phyloP scores from a whole-genome alignment of 2,113 vertebrate species.

The Leptobrachium ailaonicum region DNA sequence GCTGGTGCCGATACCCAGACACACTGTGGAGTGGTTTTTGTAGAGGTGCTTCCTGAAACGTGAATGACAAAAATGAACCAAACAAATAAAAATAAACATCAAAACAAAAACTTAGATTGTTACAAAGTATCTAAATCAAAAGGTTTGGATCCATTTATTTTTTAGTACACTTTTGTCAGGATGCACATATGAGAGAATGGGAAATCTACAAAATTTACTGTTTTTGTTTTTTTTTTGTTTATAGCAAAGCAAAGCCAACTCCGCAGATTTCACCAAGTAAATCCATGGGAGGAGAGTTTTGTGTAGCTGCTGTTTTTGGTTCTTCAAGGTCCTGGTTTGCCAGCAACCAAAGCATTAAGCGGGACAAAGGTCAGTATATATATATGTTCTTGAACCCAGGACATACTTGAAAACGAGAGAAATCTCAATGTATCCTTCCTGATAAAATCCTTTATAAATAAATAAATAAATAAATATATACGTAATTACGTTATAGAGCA shows the following conservation, averaged over 20 bases:
- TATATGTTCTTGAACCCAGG: no score
- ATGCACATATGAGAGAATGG: not conserved
- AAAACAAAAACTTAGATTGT: no score
- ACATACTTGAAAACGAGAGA: no score
- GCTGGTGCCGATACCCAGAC: no score
- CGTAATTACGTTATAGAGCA: no score
- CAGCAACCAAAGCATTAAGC: slow-evolving; percentile 88
- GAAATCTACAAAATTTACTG: not conserved
- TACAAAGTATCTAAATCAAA: not conserved
- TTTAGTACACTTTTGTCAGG: not conserved
- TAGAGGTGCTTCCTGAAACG: no score
- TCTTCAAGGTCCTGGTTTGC: slow-evolving; percentile 94
- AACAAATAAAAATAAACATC: no score
- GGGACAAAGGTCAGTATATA: slow-evolving; percentile 88
- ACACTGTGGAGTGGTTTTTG: no score
- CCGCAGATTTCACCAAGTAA: slow-evolving; percentile 98
- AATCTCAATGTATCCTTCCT: no score
- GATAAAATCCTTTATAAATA: no score
- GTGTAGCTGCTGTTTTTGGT: slow-evolving; percentile 88
- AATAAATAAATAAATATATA: no score
- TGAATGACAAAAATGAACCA: no score
- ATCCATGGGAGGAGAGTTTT: slow-evolving; percentile 92
- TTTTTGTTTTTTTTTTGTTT: slow-evolving; percentile 57
- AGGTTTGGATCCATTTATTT: not conserved
- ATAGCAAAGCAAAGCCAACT: slow-evolving; percentile 92